Conservation (phyloP, 2,113 vertebrate genomes). For the Marcusenius ussheri region DNA sequence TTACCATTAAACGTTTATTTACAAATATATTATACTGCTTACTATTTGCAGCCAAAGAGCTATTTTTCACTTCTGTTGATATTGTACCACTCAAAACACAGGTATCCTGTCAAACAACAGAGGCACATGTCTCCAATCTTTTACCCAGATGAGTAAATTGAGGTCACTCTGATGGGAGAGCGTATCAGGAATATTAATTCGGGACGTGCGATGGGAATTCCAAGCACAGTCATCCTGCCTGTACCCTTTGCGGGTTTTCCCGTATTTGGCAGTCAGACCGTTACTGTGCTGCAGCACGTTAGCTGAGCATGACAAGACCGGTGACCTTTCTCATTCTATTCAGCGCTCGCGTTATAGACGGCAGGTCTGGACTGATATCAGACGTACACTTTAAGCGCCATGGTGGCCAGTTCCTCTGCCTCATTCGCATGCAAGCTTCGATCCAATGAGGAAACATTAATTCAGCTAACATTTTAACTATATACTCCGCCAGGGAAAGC, state of each 20-base stretch:
- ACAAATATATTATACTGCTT: background rate
- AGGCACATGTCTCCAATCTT: background rate
- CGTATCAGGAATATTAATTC: background rate
- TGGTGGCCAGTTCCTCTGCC: background rate
- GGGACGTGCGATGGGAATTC: background rate
- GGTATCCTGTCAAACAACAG: background rate
- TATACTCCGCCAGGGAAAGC: background rate
- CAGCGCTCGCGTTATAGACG: background rate
- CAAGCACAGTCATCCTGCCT: background rate
- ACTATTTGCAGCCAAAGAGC: background rate
- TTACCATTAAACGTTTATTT: background rate
- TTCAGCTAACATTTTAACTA: background rate
- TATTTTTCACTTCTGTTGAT: background rate
- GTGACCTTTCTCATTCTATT: background rate
- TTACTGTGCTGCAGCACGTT: background rate
- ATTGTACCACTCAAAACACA: background rate
- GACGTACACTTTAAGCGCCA: too few relatives aligned
- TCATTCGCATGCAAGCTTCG: background rate
- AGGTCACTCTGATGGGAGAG: background rate
- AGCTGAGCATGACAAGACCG: background rate
- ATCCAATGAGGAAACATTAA: background rate
- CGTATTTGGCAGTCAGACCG: constrained; percentile 1
- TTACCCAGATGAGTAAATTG: background rate
- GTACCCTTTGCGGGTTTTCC: background rate
- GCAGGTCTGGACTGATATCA: background rate